Evolutionary conservation across 2,113 vertebrate genomes (phyloP).

Genomic region (Regulus satrapa): DNA sequence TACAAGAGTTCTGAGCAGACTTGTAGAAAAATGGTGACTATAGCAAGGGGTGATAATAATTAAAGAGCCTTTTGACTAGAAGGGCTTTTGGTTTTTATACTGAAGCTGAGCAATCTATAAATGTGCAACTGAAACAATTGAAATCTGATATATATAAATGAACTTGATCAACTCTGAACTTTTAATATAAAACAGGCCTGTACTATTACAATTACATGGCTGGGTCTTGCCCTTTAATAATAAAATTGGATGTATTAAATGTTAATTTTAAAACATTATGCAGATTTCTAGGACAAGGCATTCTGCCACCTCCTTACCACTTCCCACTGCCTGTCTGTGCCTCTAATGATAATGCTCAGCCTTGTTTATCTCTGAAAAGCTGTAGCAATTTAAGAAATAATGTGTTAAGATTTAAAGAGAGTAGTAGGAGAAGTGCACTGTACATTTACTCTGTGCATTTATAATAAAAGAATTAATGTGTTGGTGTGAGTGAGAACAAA

Average conservation of each 20-base stretch:
- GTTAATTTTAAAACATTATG: slow-evolving; percentile 16
- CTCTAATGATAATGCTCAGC: slow-evolving; percentile 21
- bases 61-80: not conserved
- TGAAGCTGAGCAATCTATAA: not conserved
- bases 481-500: not conserved
- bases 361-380: slow-evolving; percentile 26
- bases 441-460: not conserved
- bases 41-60: not conserved
- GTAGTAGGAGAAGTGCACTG: not conserved
- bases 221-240: slow-evolving; percentile 18
- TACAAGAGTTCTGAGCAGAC: not conserved
- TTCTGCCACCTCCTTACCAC: slow-evolving; percentile 45
- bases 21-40: not conserved
- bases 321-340: slow-evolving; percentile 39
- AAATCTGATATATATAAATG: not conserved
- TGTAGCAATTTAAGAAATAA: not conserved
- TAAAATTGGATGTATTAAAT: slow-evolving; percentile 1
- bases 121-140: not conserved
- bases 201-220: not conserved
- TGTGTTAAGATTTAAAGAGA: not conserved
- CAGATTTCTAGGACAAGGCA: slow-evolving; percentile 37
- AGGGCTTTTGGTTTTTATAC: not conserved
- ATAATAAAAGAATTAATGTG: not conserved
- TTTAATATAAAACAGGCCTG: not conserved
- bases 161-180: not conserved